Evolutionary conservation across 1,140 invertebrate species (phyloP), one percentile per base, ranked within the genome.

Genomic region (Vollenhovia emeryi): DNA sequence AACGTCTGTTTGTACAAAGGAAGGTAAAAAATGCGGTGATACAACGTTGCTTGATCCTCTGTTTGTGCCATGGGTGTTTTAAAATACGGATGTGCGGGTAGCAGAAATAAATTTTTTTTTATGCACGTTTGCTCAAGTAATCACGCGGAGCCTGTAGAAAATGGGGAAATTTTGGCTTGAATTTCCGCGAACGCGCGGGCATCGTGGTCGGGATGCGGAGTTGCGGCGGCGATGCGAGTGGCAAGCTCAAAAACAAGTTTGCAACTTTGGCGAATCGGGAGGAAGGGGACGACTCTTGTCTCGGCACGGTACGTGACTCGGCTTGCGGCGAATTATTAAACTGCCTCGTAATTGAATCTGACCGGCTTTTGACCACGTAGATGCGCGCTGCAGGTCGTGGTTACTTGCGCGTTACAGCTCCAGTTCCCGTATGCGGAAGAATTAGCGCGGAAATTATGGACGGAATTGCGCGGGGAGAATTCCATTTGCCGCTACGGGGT

Each of bases 291-390:
- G 62, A 75, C 68, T 73, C 62, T 84, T 82, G 76, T 84, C 76
- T 48, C 57, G 57, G 80, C n/a, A 36, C 73, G 30, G 50, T 88
- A 91, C 88, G 89, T 87, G 86, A 90, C 90, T 91, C 84, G 86
- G 83, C 78, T 87, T 52, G 59, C 59, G 87, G 69, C 86, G 86
- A 87, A 92, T 92, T 91, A 92, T 92, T 92, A 92, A 92, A 90
- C 88, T 85, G 80, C 64, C 43, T 83, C 73, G 89, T 92, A 92
- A 92, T 92, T 90, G 92, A 92, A 92, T 92, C 87, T 88, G 89
- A 90, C 88, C 85, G 83, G 87, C 87, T 91, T 91, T 91, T 86
- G 90, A 87, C 88, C 89, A 91, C 89, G 89, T 89, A 89, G 87
- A 89, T 86, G 85, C 87, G 66, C 57, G 83, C 50, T 76, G 48